Conservation (phyloP, 64 coral and sea anemone genomes). For the Platygyra sinensis region DNA sequence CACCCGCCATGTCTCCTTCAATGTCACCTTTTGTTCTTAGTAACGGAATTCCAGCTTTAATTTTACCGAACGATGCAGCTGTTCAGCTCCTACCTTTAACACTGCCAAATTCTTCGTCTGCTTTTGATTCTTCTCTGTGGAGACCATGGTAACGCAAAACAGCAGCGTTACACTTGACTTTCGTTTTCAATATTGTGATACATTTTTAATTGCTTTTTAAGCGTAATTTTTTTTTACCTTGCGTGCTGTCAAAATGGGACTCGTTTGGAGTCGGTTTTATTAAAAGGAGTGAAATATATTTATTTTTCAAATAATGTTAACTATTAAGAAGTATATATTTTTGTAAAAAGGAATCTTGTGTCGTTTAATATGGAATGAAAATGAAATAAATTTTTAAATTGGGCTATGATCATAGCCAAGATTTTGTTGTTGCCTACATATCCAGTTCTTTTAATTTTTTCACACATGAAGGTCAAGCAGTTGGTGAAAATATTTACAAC, state of each 20-base stretch:
- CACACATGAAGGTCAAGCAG: not conserved
- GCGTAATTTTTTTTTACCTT: not conserved
- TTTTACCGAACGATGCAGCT: slow-evolving; percentile 77
- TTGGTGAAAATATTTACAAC: not conserved
- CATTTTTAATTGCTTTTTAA: not conserved
- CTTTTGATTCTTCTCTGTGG: slow-evolving; percentile 40
- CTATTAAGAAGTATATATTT: not conserved
- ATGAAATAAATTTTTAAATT: not conserved
- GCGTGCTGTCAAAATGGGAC: not conserved
- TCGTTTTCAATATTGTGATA: not conserved
- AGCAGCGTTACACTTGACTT: not conserved
- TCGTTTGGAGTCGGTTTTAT: not conserved
- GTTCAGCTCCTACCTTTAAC: slow-evolving; percentile 78
- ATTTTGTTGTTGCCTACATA: not conserved
- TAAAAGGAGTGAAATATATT: slow-evolving; percentile 14
- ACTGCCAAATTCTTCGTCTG: slow-evolving; percentile 41
- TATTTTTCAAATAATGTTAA: slow-evolving; percentile 8
- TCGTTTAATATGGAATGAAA: slow-evolving; percentile 5
- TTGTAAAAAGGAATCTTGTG: not conserved
- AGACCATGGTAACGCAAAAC: slow-evolving; percentile 36
- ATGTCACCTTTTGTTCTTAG: slow-evolving; percentile 74
- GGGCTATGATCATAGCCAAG: not conserved
- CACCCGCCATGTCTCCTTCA: slow-evolving; percentile 17
- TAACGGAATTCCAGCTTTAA: slow-evolving; percentile 86
- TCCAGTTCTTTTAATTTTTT: not conserved